Evolutionary conservation across 2,113 vertebrate genomes (phyloP).

Genomic region (Chascanopsetta lugubris): DNA sequence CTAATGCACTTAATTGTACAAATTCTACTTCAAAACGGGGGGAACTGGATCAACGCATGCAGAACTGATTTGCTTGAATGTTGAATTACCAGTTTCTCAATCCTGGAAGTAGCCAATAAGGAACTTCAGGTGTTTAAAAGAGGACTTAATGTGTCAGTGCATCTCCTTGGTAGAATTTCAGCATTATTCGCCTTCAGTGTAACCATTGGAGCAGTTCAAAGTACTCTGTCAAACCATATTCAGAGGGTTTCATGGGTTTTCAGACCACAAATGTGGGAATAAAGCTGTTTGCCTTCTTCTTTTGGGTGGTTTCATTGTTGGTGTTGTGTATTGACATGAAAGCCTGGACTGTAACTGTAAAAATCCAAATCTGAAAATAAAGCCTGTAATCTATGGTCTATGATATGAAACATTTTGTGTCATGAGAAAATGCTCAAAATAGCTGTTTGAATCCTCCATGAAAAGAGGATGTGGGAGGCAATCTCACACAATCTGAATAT

Average conservation of each 20-base stretch:
- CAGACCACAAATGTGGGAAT: conserved; percentile 3
- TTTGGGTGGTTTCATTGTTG: conserved; percentile 6
- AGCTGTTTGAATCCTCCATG: too few species aligned
- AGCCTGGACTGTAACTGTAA: conserved; percentile 1
- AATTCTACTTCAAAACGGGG: neutral
- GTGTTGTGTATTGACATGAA: conserved; percentile 19
- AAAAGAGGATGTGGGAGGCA: too few species aligned
- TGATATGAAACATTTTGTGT: conserved; percentile 1
- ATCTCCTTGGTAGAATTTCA: neutral
- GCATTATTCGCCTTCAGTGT: conserved; percentile 3
- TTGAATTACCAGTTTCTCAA: neutral
- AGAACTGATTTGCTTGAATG: neutral
- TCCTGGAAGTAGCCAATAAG: conserved; percentile 4
- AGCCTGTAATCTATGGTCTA: conserved; percentile 27
- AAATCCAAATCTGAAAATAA: conserved; percentile 44
- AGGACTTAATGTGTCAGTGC: conserved; percentile 22
- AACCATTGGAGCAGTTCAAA: too few species aligned
- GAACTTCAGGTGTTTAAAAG: conserved; percentile 29
- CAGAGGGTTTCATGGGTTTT: conserved; percentile 17
- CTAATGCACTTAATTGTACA: conserved; percentile 6
- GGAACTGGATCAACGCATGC: neutral
- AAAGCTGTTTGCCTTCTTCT: conserved; percentile 2
- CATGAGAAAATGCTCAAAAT: neutral
- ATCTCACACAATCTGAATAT: too few species aligned
- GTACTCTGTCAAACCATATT: too few species aligned